phyloP scores from a whole-genome alignment of 2,888 invertebrate species.

The Cheilosia variabilis region DNA sequence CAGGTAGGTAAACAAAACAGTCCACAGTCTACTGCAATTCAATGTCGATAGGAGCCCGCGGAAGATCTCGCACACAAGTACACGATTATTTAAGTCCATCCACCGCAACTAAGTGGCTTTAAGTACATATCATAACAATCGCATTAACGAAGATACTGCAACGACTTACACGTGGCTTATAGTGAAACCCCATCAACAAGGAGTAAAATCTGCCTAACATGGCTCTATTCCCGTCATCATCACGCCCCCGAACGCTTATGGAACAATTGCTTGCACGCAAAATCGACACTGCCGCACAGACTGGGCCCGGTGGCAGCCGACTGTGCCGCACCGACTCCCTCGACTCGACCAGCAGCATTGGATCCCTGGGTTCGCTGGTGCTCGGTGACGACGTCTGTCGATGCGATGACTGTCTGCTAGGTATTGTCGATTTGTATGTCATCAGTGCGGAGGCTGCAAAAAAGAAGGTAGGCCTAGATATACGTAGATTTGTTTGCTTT shows the following conservation, averaged over 20 bases:
- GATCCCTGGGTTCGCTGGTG: conserved; percentile 87
- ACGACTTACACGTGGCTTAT: not conserved
- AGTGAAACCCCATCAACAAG: conserved; percentile 8
- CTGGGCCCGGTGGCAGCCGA: conserved; percentile 83
- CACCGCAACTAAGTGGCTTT: conserved; percentile 18
- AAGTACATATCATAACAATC: conserved; percentile 18
- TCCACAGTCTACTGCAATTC: not conserved
- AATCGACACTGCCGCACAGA: conserved; percentile 88
- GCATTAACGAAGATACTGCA: not conserved
- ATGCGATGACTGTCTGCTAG: conserved; percentile 93
- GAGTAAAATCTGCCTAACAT: conserved; percentile 73
- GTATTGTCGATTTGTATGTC: conserved; percentile 91
- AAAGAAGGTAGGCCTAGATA: conserved; percentile 86
- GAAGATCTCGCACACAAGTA: not conserved
- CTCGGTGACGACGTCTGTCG: conserved; percentile 89
- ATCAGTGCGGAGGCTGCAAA: conserved; percentile 85
- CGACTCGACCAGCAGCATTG: conserved; percentile 89
- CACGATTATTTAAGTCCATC: conserved; percentile 5
- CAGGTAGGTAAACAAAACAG: conserved; percentile 51
- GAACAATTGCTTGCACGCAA: conserved; percentile 91
- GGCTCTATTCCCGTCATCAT: conserved; percentile 85
- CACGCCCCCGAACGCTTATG: conserved; percentile 91
- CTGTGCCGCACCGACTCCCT: conserved; percentile 90
- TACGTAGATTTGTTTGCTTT: conserved; percentile 5
- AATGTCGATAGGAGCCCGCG: not conserved